Conservation (phyloP, 2,888 invertebrate genomes). For the Ligdia adustata region DNA sequence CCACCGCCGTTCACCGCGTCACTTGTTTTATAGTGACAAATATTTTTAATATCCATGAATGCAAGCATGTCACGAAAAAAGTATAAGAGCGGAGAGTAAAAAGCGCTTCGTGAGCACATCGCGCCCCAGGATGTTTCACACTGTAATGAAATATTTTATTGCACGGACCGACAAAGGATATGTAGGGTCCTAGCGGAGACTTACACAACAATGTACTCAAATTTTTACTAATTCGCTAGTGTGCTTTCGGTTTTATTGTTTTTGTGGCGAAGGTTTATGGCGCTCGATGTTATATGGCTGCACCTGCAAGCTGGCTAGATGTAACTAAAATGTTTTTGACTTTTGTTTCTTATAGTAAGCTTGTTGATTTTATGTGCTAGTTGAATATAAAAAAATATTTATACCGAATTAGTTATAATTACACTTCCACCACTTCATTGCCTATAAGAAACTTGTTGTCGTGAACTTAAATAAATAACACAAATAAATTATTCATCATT, state of each 20-base stretch:
- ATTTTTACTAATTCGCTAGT: constrained; percentile 70
- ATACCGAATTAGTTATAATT: too few relatives aligned
- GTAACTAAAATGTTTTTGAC: neutral
- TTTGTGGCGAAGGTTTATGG: constrained; percentile 31
- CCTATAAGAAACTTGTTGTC: too few relatives aligned
- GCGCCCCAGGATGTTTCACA: constrained; percentile 55
- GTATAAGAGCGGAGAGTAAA: constrained; percentile 13
- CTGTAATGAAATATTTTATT: constrained; percentile 79
- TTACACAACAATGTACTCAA: constrained; percentile 71
- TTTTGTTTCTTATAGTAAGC: too few relatives aligned
- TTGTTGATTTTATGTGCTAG: too few relatives aligned
- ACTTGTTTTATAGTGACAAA: constrained; percentile 28
- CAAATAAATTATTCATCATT: too few relatives aligned
- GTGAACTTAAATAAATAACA: too few relatives aligned
- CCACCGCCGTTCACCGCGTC: constrained; percentile 20
- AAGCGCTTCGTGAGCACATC: constrained; percentile 24
- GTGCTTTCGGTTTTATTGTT: constrained; percentile 50
- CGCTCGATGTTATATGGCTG: constrained; percentile 15
- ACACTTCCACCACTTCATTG: too few relatives aligned
- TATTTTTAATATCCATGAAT: constrained; percentile 36
- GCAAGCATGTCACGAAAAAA: constrained; percentile 19
- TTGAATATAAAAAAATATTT: too few relatives aligned
- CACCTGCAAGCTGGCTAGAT: constrained; percentile 13
- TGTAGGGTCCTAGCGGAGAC: constrained; percentile 54
- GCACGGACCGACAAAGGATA: constrained; percentile 61